Percentiles rank a stretch among this genome's conserved stretches.
Evolutionary conservation across 2,797 vertebrate genomes (phyloP).

Genomic region (Stomatorhinus walkeri): DNA sequence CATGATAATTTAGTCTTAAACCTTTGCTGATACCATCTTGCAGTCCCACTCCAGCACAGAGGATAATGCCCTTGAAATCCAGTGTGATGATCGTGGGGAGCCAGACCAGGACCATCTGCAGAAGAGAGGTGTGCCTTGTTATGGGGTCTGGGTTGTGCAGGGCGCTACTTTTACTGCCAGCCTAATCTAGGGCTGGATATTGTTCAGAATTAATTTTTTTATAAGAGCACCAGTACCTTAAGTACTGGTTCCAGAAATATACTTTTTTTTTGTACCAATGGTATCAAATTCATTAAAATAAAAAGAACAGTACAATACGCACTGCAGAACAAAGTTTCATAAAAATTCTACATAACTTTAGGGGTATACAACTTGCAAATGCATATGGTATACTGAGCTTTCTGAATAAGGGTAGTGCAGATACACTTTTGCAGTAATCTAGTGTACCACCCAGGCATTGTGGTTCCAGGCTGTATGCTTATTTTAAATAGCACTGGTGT

Average conservation of each 20-base stretch:
- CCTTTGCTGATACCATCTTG: background rate
- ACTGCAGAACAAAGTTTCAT: background rate
- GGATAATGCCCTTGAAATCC: conserved; percentile 27
- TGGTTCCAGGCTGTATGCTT: background rate
- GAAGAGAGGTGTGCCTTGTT: conserved; percentile 34
- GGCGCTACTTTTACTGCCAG: background rate
- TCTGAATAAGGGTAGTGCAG: background rate
- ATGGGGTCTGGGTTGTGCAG: background rate
- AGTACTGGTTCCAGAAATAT: background rate
- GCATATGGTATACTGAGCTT: background rate
- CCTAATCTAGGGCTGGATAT: background rate
- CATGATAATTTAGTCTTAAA: background rate
- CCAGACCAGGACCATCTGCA: conserved; percentile 33
- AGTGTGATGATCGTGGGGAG: conserved; percentile 39
- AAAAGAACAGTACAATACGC: background rate
- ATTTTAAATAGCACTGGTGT: background rate
- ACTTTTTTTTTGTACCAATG: background rate
- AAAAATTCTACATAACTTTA: background rate
- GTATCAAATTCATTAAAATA: background rate
- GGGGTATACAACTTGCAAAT: background rate
- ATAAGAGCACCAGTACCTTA: background rate
- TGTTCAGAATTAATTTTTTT: background rate
- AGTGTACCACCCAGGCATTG: background rate
- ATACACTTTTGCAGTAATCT: background rate
- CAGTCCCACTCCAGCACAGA: conserved; percentile 33